phyloP scores from a whole-genome alignment of 2,888 invertebrate genomes.

The Caenorhabditis japonica region DNA sequence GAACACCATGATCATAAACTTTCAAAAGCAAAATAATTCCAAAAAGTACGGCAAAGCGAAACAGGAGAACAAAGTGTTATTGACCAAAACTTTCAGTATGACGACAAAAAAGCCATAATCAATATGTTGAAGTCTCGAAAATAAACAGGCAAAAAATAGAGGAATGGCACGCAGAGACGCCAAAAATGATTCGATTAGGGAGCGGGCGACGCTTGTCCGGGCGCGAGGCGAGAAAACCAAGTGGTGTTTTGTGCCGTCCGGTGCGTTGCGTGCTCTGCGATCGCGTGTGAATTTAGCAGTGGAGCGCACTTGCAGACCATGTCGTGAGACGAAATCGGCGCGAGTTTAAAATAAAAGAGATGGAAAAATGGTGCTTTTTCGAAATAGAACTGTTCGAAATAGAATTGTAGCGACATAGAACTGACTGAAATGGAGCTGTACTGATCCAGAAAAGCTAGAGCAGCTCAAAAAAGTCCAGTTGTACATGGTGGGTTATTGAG shows the following conservation, averaged over 20 bases:
- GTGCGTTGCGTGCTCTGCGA: constrained; percentile 41
- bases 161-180: constrained; percentile 9
- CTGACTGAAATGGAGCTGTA: no score
- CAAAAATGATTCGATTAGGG: constrained; percentile 45
- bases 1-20: no score
- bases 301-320: constrained; percentile 17
- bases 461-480: no score
- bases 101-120: constrained; percentile 6
- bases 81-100: background rate
- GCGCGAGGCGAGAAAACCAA: constrained; percentile 17
- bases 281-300: constrained; percentile 13
- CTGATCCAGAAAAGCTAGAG: no score
- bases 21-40: no score
- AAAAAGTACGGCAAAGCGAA: no score
- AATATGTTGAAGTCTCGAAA: constrained; percentile 34
- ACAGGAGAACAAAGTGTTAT: background rate
- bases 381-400: no score
- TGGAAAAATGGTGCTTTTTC: no score
- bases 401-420: no score
- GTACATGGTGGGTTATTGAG: no score
- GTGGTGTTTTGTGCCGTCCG: constrained; percentile 19
- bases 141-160: constrained; percentile 19
- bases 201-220: constrained; percentile 6
- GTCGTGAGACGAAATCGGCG: background rate
- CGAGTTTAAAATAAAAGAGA: background rate